Conservation (phyloP, 1,140 invertebrate genomes). For the Acromyrmex charruanus region DNA sequence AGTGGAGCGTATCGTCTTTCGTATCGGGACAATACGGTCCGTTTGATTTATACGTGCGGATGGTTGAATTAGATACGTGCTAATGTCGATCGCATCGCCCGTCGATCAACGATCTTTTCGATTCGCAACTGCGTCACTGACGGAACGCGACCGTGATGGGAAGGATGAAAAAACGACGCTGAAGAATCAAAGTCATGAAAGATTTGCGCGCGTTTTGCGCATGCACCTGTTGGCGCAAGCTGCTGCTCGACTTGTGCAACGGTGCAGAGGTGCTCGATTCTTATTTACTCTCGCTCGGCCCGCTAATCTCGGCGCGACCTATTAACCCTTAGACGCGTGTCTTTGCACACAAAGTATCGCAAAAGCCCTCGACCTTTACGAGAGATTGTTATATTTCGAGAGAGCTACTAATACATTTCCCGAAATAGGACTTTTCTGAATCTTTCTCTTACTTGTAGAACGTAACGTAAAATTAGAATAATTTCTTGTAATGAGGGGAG, state of each 20-base stretch:
- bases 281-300: slow-evolving; percentile 39
- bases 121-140: not conserved
- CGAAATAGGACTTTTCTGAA: not conserved
- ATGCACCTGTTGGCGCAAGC: slow-evolving; percentile 77
- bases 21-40: not conserved
- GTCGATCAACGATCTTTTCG: not conserved
- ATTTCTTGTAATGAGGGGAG: no score
- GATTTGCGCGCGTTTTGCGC: slow-evolving; percentile 65
- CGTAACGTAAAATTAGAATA: not conserved
- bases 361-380: slow-evolving; percentile 37
- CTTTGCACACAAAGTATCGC: not conserved
- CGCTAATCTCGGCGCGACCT: slow-evolving; percentile 58
- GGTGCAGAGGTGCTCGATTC: slow-evolving; percentile 25
- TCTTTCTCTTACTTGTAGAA: not conserved
- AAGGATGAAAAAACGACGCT: not conserved
- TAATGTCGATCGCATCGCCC: not conserved
- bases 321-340: slow-evolving; percentile 45
- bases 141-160: not conserved
- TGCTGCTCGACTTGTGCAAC: slow-evolving; percentile 45
- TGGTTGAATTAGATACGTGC: not conserved
- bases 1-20: not conserved
- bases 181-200: slow-evolving; percentile 18
- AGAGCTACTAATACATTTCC: not conserved
- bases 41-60: not conserved
- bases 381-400: slow-evolving; percentile 11